phyloP scores from a whole-genome alignment of 2,888 invertebrate species.

The Pegoplata infirma region DNA sequence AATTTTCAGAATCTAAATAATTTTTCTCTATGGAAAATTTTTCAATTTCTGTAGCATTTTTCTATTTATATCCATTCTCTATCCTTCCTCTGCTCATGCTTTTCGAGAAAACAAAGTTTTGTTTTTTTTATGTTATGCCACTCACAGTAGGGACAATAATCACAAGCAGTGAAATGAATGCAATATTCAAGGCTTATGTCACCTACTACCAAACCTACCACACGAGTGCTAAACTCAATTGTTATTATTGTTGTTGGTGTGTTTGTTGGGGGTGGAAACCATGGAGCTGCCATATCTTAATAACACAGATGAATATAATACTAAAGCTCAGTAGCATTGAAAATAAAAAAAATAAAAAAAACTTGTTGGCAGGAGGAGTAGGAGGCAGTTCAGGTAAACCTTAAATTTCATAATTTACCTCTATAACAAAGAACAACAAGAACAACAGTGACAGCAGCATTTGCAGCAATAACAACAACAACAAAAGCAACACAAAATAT shows the following conservation, averaged over 20 bases:
- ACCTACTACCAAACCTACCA: slow-evolving; percentile 1
- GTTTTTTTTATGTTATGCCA: slow-evolving; percentile 43
- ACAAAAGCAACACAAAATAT: background rate
- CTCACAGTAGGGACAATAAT: slow-evolving; percentile 56
- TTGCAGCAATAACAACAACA: too few relatives aligned
- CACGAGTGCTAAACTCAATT: slow-evolving; percentile 21
- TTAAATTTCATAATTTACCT: slow-evolving; percentile 50
- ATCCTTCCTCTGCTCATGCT: background rate
- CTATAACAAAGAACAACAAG: background rate
- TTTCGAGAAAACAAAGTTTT: slow-evolving; percentile 1
- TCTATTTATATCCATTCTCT: too few relatives aligned
- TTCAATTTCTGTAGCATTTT: too few relatives aligned
- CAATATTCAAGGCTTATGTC: slow-evolving; percentile 59
- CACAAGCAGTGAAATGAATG: slow-evolving; percentile 52
- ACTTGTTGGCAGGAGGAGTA: background rate
- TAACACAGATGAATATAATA: too few relatives aligned
- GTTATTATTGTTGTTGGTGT: background rate
- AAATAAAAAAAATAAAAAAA: slow-evolving; percentile 4
- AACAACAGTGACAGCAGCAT: background rate
- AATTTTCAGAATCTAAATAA: too few relatives aligned
- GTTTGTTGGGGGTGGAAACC: background rate
- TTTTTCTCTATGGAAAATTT: too few relatives aligned
- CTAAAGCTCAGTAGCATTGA: slow-evolving; percentile 38
- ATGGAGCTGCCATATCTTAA: too few relatives aligned
- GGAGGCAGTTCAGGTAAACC: slow-evolving; percentile 18